Percentiles rank a stretch among this genome's conserved stretches.
These are phyloP conservation scores for Neelides sp. DNA, from an alignment of 1,140 invertebrate species.

Conservation along the genomic window DNA sequence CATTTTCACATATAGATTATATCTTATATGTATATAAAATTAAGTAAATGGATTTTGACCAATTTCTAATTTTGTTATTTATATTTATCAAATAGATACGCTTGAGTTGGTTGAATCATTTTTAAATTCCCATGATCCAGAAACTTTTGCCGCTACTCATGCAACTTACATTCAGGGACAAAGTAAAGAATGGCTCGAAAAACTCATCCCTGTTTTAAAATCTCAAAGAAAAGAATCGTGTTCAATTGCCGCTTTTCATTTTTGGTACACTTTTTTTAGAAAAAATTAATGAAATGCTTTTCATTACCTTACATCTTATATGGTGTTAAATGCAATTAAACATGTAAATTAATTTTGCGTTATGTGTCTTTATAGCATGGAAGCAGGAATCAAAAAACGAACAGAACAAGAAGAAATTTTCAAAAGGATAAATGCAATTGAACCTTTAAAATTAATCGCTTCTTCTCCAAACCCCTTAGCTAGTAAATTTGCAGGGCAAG, in stretches of 20 bases:
- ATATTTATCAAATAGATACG: too few species aligned
- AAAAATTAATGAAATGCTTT: too few species aligned
- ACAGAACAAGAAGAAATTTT: slow-evolving; percentile 91
- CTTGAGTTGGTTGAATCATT: slow-evolving; percentile 92
- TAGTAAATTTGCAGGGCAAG: slow-evolving; percentile 91
- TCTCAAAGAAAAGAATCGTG: slow-evolving; percentile 90
- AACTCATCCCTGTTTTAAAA: slow-evolving; percentile 80
- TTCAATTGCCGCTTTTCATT: slow-evolving; percentile 93
- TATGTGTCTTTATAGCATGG: slow-evolving; percentile 62
- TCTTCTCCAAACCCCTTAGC: slow-evolving; percentile 95
- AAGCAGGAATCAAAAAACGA: slow-evolving; percentile 91
- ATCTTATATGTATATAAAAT: background rate
- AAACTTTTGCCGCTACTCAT: slow-evolving; percentile 83
- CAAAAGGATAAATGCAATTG: slow-evolving; percentile 83
- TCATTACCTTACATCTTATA: too few species aligned
- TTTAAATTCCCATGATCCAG: slow-evolving; percentile 80
- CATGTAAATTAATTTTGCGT: too few species aligned
- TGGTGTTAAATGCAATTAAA: too few species aligned
- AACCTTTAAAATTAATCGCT: slow-evolving; percentile 87
- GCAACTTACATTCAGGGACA: slow-evolving; percentile 83
- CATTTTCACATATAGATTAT: too few species aligned
- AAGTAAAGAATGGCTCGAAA: slow-evolving; percentile 85
- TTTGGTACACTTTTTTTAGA: slow-evolving; percentile 47
- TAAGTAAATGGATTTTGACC: too few species aligned
- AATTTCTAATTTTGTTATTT: too few species aligned